A percentile compares a stretch with the other conserved stretches of the same genome.
Conservation (phyloP, 2,113 vertebrate species). For the Salvelinus alpinus region DNA sequence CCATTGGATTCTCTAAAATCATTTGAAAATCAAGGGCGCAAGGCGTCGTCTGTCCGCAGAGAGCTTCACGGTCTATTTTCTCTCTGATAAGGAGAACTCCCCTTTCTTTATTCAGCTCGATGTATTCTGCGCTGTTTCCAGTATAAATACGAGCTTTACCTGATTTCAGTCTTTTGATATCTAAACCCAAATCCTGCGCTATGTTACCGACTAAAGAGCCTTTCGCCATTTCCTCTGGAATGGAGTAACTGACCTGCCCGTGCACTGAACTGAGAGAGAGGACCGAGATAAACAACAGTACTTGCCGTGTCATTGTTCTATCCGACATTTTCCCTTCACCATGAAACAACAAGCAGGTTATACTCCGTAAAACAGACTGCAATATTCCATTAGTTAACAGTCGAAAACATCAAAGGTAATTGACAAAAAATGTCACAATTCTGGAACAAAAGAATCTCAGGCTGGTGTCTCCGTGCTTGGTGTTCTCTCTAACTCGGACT, state of each 20-base stretch:
- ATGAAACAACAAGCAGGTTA: neutral
- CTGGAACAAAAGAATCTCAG: neutral
- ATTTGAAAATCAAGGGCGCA: conserved; percentile 76
- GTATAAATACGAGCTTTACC: conserved; percentile 23
- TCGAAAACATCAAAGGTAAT: neutral
- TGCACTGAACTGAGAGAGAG: neutral
- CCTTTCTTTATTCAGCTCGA: conserved; percentile 24
- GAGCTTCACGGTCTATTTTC: conserved; percentile 32
- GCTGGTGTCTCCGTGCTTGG: neutral
- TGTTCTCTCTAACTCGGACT: neutral
- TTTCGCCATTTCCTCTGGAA: conserved; percentile 40
- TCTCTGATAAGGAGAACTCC: conserved; percentile 24
- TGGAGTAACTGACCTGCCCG: conserved; percentile 38
- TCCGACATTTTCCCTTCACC: neutral
- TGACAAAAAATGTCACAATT: neutral
- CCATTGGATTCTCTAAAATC: conserved; percentile 75
- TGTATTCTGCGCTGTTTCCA: conserved; percentile 12
- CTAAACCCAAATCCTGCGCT: conserved; percentile 36
- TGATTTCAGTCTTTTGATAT: conserved; percentile 29
- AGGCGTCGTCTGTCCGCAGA: conserved; percentile 48
- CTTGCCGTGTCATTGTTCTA: conserved; percentile 12
- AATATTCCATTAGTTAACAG: neutral
- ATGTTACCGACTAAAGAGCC: conserved; percentile 37
- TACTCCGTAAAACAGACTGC: neutral
- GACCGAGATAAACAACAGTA: conserved; percentile 5